phyloP scores from a whole-genome alignment of 2,797 vertebrate species.

The Neosilurus mollespiculum region DNA sequence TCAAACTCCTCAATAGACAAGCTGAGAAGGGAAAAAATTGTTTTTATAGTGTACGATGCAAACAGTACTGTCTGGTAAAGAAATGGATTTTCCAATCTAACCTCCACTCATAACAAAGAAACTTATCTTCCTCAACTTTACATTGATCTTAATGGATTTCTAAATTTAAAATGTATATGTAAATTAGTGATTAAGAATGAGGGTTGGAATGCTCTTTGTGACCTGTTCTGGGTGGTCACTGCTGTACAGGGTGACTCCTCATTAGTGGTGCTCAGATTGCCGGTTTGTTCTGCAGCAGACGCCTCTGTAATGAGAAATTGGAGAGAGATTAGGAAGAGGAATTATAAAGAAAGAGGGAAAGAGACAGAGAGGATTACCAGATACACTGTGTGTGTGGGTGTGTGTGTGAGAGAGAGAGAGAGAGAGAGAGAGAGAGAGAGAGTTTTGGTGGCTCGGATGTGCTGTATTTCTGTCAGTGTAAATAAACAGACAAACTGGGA shows the following conservation, averaged over 20 bases:
- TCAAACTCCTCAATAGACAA: slow-evolving; percentile 42
- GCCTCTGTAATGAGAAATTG: slow-evolving; percentile 55
- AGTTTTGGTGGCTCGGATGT: not conserved
- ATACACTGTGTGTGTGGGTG: slow-evolving; percentile 1
- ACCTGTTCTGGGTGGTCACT: slow-evolving; percentile 58
- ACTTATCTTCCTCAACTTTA: not conserved
- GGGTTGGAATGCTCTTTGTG: not conserved
- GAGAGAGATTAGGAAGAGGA: slow-evolving; percentile 30
- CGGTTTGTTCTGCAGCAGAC: slow-evolving; percentile 33
- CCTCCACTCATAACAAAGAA: not conserved
- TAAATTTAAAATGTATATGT: too few relatives aligned
- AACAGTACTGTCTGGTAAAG: not conserved
- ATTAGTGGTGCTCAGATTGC: slow-evolving; percentile 58
- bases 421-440: not conserved
- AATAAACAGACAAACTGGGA: too few relatives aligned
- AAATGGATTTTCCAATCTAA: not conserved
- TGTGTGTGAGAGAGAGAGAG: not conserved
- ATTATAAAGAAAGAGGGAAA: slow-evolving; percentile 2
- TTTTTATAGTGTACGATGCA: not conserved
- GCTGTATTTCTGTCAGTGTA: too few relatives aligned
- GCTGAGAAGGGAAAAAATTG: slow-evolving; percentile 20
- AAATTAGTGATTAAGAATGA: not conserved
- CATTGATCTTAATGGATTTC: not conserved
- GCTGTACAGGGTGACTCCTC: slow-evolving; percentile 67
- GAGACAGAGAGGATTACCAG: not conserved